phyloP scores from a whole-genome alignment of 2,113 vertebrate genomes.

The Anoplopoma fimbria region DNA sequence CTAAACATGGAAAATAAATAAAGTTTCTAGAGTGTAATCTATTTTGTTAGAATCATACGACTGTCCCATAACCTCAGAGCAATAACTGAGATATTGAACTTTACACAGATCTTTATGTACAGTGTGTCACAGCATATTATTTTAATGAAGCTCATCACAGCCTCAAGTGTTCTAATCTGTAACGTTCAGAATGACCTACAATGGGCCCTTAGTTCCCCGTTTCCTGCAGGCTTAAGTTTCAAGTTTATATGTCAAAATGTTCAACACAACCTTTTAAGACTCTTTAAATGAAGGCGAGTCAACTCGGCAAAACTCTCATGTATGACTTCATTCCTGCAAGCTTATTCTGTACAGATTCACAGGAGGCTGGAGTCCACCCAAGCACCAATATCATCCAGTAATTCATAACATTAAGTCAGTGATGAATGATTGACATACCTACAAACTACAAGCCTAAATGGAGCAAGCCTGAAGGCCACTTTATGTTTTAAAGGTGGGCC shows the following conservation, averaged over 20 bases:
- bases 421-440: constrained; percentile 1
- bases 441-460: background rate
- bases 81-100: background rate
- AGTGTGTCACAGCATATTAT: background rate
- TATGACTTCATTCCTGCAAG: background rate
- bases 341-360: background rate
- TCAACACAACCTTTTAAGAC: background rate
- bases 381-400: background rate
- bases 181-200: constrained; percentile 14
- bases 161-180: constrained; percentile 1
- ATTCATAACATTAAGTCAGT: background rate
- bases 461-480: background rate
- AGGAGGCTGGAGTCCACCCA: background rate
- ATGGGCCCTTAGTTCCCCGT: constrained; percentile 32
- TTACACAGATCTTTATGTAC: background rate
- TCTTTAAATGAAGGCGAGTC: background rate
- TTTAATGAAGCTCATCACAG: background rate
- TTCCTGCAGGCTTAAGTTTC: constrained; percentile 36
- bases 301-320: background rate
- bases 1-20: background rate
- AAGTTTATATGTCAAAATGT: constrained; percentile 8
- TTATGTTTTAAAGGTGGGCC: background rate
- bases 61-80: background rate
- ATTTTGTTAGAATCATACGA: background rate
- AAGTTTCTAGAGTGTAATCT: background rate